Evolutionary conservation across 2,888 invertebrate species (phyloP).

Genomic region (Meliscaeva auricollis): DNA sequence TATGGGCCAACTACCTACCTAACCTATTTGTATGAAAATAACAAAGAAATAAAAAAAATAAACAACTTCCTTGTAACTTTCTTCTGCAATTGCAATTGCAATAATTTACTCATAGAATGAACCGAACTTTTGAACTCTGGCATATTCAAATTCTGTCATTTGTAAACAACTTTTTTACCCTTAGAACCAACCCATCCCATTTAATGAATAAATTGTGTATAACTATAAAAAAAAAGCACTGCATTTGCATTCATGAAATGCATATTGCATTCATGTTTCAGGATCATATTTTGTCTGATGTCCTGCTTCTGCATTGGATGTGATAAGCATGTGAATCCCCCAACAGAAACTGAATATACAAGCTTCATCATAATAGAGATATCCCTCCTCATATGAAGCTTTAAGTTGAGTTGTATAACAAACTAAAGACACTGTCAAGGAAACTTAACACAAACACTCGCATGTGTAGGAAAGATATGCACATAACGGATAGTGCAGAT

Average conservation of each 20-base stretch:
- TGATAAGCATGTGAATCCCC: background rate
- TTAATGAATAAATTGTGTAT: constrained; percentile 7
- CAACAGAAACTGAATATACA: constrained; percentile 5
- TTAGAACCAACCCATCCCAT: constrained; percentile 6
- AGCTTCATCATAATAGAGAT: constrained; percentile 12
- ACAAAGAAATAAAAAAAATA: too few species aligned
- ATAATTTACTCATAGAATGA: constrained; percentile 56
- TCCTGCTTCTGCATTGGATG: constrained; percentile 43
- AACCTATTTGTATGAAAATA: too few species aligned
- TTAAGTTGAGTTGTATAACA: constrained; percentile 11
- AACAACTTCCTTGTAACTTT: constrained; percentile 38
- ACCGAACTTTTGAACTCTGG: constrained; percentile 63
- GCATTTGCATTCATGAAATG: constrained; percentile 57
- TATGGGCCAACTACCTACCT: too few species aligned
- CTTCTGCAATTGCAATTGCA: constrained; percentile 47
- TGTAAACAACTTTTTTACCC: constrained; percentile 44
- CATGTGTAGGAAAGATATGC: constrained; percentile 25
- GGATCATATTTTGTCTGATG: constrained; percentile 60
- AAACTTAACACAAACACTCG: constrained; percentile 38
- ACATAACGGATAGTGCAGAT: constrained; percentile 47
- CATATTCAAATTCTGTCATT: constrained; percentile 55
- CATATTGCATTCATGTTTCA: constrained; percentile 63
- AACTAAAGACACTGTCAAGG: constrained; percentile 41
- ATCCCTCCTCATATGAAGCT: background rate
- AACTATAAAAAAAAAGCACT: constrained; percentile 20